These are phyloP conservation scores for Penaeus japonicus DNA, from an alignment of 1,140 invertebrate genomes.

Conservation along the genomic window DNA sequence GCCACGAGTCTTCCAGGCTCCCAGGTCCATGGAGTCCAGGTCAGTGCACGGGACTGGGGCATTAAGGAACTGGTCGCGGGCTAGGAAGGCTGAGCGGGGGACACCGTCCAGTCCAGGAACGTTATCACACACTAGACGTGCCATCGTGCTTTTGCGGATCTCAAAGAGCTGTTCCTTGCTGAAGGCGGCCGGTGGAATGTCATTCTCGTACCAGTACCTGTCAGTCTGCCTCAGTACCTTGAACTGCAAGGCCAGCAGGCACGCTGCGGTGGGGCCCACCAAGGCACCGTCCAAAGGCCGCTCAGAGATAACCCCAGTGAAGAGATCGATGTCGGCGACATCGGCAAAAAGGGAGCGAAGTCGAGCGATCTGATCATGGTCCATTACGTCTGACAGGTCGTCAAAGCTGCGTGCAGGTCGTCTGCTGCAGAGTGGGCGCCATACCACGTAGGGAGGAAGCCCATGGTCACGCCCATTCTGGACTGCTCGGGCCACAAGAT, in stretches of 20 bases:
- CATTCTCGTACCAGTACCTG: conserved; percentile 86
- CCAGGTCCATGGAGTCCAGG: conserved; percentile 39
- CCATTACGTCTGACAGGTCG: conserved; percentile 74
- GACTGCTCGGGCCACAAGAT: conserved; percentile 96
- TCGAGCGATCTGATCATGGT: conserved; percentile 67
- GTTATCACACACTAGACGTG: conserved; percentile 89
- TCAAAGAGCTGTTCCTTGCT: conserved; percentile 80
- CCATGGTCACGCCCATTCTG: conserved; percentile 94
- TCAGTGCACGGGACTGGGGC: conserved; percentile 56
- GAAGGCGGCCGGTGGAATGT: conserved; percentile 74
- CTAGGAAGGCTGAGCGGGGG: conserved; percentile 70
- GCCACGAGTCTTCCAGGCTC: conserved; percentile 54
- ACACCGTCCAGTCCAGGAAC: conserved; percentile 69
- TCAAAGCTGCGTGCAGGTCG: conserved; percentile 82
- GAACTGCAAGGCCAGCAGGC: conserved; percentile 88
- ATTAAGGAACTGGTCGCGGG: conserved; percentile 82
- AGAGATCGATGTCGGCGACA: conserved; percentile 87
- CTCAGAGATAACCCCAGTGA: conserved; percentile 85
- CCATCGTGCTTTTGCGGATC: conserved; percentile 82
- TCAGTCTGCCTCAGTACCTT: conserved; percentile 79
- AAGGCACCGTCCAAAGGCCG: conserved; percentile 73
- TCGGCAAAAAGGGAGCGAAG: conserved; percentile 73
- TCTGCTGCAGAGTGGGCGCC: conserved; percentile 88
- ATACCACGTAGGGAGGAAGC: conserved; percentile 89
- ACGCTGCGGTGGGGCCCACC: conserved; percentile 84